phyloP scores from a whole-genome alignment of 2,113 vertebrate species.

The Strix uralensis region DNA sequence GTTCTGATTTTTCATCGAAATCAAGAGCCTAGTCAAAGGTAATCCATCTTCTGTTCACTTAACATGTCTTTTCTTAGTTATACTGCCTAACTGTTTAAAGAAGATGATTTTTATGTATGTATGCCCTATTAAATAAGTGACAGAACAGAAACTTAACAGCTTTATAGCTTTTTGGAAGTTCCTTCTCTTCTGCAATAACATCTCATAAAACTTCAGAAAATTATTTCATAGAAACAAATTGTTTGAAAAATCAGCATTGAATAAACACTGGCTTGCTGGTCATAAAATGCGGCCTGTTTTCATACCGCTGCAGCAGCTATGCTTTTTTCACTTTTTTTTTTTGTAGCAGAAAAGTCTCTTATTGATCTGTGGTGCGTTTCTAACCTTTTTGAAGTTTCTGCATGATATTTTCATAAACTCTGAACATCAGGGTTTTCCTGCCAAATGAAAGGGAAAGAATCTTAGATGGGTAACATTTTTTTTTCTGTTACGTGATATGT shows the following conservation, averaged over 20 bases:
- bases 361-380: neutral
- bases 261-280: neutral
- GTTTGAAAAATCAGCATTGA: neutral
- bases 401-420: neutral
- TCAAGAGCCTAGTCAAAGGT: neutral
- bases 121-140: neutral
- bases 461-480: neutral
- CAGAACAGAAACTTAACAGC: neutral
- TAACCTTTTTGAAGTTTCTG: neutral
- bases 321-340: neutral
- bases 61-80: neutral
- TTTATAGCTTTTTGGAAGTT: neutral
- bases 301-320: neutral
- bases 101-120: neutral
- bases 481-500: neutral
- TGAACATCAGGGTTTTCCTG: neutral
- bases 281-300: neutral
- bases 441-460: neutral
- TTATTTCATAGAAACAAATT: neutral
- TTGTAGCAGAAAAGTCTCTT: neutral
- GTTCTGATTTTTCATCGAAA: slow-evolving; percentile 53
- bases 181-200: neutral
- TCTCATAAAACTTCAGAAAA: neutral
- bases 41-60: slow-evolving; percentile 13
- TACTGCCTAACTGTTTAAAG: neutral